Evolutionary conservation across 1,140 invertebrate genomes (phyloP).

Genomic region (Scaptomyza montana): DNA sequence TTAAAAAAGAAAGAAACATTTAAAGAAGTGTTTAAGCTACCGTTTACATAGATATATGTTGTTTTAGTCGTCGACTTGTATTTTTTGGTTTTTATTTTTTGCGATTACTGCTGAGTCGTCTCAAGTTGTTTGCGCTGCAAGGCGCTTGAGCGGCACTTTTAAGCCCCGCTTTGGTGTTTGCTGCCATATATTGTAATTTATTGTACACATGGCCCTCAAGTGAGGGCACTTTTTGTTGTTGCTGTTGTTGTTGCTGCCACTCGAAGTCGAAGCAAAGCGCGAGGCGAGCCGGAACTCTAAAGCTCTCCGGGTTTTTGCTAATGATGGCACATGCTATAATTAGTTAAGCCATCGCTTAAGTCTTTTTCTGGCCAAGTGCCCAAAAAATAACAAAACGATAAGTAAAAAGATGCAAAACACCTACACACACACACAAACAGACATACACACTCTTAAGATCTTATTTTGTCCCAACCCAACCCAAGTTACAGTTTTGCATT

Average conservation of each 20-base stretch:
- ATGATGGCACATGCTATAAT: slow-evolving; percentile 69
- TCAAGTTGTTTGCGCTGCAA: slow-evolving; percentile 33
- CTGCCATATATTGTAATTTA: slow-evolving; percentile 15
- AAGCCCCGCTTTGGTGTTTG: slow-evolving; percentile 8
- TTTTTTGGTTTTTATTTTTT: neutral
- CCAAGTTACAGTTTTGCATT: slow-evolving; percentile 17
- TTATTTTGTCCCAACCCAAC: neutral
- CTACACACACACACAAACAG: slow-evolving; percentile 14
- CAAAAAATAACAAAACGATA: slow-evolving; percentile 23
- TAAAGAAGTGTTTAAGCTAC: slow-evolving; percentile 33
- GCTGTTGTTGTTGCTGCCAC: slow-evolving; percentile 30
- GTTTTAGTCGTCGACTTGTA: neutral
- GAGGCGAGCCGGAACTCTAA: slow-evolving; percentile 71
- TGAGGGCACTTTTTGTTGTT: slow-evolving; percentile 54
- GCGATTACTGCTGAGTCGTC: slow-evolving; percentile 3
- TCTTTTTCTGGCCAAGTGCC: slow-evolving; percentile 50
- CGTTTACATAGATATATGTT: slow-evolving; percentile 20
- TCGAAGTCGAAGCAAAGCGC: slow-evolving; percentile 35
- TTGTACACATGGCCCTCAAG: slow-evolving; percentile 59
- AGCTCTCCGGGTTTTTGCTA: slow-evolving; percentile 36
- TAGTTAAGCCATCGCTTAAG: slow-evolving; percentile 57
- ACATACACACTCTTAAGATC: neutral
- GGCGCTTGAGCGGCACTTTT: slow-evolving; percentile 21
- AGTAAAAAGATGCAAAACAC: slow-evolving; percentile 11
- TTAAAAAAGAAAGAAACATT: too few species aligned